Base-by-base conservation (phyloP, 2,888 invertebrate species). In the Nysson spinosus region DNA sequence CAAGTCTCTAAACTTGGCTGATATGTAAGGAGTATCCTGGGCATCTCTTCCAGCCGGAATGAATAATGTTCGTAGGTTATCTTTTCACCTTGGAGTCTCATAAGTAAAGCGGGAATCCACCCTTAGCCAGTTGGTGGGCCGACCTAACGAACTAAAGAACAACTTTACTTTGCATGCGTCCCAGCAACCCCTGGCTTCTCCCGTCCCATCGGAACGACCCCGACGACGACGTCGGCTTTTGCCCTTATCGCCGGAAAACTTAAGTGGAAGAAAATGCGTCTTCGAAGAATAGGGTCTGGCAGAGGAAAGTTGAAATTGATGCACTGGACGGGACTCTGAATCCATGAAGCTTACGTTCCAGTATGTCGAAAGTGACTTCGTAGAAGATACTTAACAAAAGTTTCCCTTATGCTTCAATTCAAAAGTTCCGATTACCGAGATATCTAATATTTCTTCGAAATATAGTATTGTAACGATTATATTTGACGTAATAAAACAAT, bases 231-330 rank as follows among this genome's bases (percentile, higher is more conserved):
- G 50, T 42, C 54, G 54, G 58, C 51, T 37, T n/a, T 30, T 60
- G 57, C 61, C 75, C 79, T 83, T 83, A 83, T 83, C 83, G 81
- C 72, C 64, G 74, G 75, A 70, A 81, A 83, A 83, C 80, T 83
- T 85, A 85, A 85, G 86, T 84, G 84, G 83, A 85, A 85, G 85
- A 85, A 85, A 85, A 85, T 86, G 84, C 81, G 78, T 77, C 70
- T 64, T 72, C 72, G 72, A 64, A 72, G 72, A 69, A 71, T 57
- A 56, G 67, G 66, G 63, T 60, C 72, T 57, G 50, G 44, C 42
- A 63, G 69, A 51, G 69, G 62, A 83, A 84, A 85, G 79, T 83
- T 83, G 81, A 83, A 84, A 84, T 84, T 83, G 82, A 84, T 84
- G 84, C 83, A 84, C 79, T 82, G 80, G 78, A 81, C 79, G 79